Evolutionary conservation across 1,140 invertebrate species (phyloP).

Genomic region (Sinonovacula constricta): DNA sequence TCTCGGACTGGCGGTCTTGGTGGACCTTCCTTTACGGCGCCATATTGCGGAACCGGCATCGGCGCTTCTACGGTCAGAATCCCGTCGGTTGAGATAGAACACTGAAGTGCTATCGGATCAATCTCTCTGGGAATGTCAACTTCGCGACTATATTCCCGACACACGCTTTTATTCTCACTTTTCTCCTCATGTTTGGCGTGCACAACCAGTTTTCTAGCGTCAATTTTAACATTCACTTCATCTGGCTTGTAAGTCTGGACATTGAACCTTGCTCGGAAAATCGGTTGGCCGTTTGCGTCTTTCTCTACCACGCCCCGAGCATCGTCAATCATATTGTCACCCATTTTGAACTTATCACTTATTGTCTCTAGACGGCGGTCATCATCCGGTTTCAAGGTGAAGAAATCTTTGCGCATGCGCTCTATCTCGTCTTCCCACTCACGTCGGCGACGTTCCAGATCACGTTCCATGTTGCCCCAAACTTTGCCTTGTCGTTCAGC

Average conservation of each 20-base stretch:
- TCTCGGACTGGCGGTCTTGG: constrained; percentile 5
- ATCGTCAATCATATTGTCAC: constrained; percentile 50
- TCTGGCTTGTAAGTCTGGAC: constrained; percentile 73
- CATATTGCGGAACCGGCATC: constrained; percentile 64
- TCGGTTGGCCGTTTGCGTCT: constrained; percentile 67
- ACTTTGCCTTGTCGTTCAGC: constrained; percentile 74
- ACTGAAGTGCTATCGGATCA: constrained; percentile 71
- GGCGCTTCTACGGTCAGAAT: constrained; percentile 73
- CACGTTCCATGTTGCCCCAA: constrained; percentile 76
- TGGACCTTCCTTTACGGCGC: constrained; percentile 57
- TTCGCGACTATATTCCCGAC: constrained; percentile 72
- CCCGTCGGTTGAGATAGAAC: constrained; percentile 74
- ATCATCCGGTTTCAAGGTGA: constrained; percentile 69
- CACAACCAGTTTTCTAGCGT: constrained; percentile 70
- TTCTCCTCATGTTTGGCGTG: constrained; percentile 69
- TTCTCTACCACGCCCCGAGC: constrained; percentile 66
- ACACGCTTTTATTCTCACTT: constrained; percentile 65
- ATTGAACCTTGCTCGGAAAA: constrained; percentile 71
- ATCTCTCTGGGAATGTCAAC: constrained; percentile 75
- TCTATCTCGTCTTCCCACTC: constrained; percentile 78
- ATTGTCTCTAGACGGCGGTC: constrained; percentile 57
- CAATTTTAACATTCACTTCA: constrained; percentile 74
- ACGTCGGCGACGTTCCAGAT: constrained; percentile 73
- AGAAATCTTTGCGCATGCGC: constrained; percentile 76
- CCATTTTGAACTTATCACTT: constrained; percentile 57